Evolutionary conservation across 2,888 invertebrate species (phyloP), one percentile per base, ranked within the genome.

Genomic region (Spilarctia lutea): DNA sequence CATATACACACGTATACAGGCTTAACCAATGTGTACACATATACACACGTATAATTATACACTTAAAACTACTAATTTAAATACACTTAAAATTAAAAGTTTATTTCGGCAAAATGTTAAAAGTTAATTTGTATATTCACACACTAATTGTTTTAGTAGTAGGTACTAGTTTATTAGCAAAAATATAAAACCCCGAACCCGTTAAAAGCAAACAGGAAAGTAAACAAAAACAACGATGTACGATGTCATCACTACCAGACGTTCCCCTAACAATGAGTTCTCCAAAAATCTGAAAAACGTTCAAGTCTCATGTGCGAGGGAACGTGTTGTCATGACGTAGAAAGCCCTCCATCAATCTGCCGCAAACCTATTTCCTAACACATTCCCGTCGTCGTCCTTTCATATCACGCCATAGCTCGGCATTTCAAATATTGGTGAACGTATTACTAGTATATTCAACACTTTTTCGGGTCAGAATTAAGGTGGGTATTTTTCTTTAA

Each of bases 301-400:
- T 82, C 81, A 81, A 90, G 89, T 86, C 89, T 90, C 91, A 89
- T 91, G 87, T 88, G 87, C 85, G 80, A 83, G 86, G 85, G 86
- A 79, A 86, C 88, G 90, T 90, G 91, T 91, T 91, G 92, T 91
- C 90, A 86, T 90, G 92, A 94, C 94, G 92, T 90, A 92, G 89
- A 93, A 91, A 92, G 88, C 92, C 90, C 92, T 92, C 93, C 89
- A 93, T 94, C 93, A 94, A 88, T 90, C 89, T 86, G 80, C 89
- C 86, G 85, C 87, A 86, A 91, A 90, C 90, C 92, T 92, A 92
- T 91, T 92, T 89, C 91, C 90, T 88, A 89, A 89, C 89, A 90
- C 88, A 88, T 89, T 88, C 87, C 87, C 88, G 80, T 82, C 89
- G 84, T 80, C 89, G 80, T 87, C 89, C 89, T 90, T 90, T 91